A percentile compares a stretch with the other conserved stretches of the same genome.
Conservation (phyloP, 2,113 vertebrate species). For the Polypterus bichir region DNA sequence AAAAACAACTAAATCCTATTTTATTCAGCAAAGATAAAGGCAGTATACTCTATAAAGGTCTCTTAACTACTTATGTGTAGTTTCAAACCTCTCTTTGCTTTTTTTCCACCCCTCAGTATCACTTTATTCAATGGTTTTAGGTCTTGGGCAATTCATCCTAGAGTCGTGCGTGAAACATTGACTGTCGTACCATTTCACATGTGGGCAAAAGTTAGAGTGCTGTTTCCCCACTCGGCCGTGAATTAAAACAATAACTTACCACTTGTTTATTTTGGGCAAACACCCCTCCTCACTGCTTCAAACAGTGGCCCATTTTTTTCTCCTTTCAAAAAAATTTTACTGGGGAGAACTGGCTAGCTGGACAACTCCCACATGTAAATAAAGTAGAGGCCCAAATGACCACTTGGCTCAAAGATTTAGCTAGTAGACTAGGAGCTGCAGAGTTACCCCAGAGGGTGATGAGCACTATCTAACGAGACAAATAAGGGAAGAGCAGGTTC, state of each 20-base stretch:
- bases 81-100: slow-evolving; percentile 56
- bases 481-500: too few relatives aligned
- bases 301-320: slow-evolving; percentile 25
- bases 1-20: slow-evolving; percentile 98
- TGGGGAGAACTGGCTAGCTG: too few relatives aligned
- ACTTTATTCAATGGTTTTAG: slow-evolving; percentile 58
- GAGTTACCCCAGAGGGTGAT: too few relatives aligned
- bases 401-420: too few relatives aligned
- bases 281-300: slow-evolving; percentile 40
- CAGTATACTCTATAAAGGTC: slow-evolving; percentile 66
- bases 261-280: slow-evolving; percentile 51
- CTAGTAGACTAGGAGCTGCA: too few relatives aligned
- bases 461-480: too few relatives aligned
- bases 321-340: not conserved
- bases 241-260: slow-evolving; percentile 66
- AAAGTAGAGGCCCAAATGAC: too few relatives aligned
- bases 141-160: slow-evolving; percentile 58
- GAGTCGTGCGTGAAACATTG: slow-evolving; percentile 58
- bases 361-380: too few relatives aligned
- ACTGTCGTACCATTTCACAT: slow-evolving; percentile 59
- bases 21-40: slow-evolving; percentile 71
- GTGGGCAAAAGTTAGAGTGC: slow-evolving; percentile 53
- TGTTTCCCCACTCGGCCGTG: slow-evolving; percentile 48
- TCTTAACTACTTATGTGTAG: slow-evolving; percentile 66
- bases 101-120: slow-evolving; percentile 51